These are phyloP conservation scores for Athalia cordata DNA, from an alignment of 2,888 invertebrate genomes.

Conservation along the genomic window DNA sequence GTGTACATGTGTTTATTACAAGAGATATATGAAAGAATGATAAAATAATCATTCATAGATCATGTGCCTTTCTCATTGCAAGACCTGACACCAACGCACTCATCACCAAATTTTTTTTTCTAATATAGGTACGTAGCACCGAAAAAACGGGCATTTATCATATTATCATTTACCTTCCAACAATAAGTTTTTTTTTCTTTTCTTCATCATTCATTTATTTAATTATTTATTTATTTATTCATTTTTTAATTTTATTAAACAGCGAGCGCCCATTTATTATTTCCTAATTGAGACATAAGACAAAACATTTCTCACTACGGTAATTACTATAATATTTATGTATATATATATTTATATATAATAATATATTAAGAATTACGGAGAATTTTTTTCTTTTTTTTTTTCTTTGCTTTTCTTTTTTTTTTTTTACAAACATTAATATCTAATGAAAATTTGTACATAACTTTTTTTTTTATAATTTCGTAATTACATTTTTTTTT, in stretches of 20 bases:
- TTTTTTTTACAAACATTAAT: constrained; percentile 64
- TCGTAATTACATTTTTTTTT: constrained; percentile 46
- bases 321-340: constrained; percentile 51
- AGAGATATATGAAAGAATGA: constrained; percentile 37
- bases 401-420: no score
- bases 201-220: not conserved
- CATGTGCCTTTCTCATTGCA: constrained; percentile 1
- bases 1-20: not conserved
- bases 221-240: not conserved
- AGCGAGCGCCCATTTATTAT: constrained; percentile 12
- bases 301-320: constrained; percentile 44
- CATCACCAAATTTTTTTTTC: constrained; percentile 2
- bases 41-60: constrained; percentile 21
- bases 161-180: constrained; percentile 9
- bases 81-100: constrained; percentile 31
- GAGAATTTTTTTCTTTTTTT: constrained; percentile 56
- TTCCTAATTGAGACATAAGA: constrained; percentile 15
- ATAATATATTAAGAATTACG: constrained; percentile 64
- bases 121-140: constrained; percentile 27
- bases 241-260: constrained; percentile 12
- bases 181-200: not conserved
- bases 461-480: constrained; percentile 57
- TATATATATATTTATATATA: constrained; percentile 54
- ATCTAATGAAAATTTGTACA: constrained; percentile 71
- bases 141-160: constrained; percentile 28